phyloP scores from a whole-genome alignment of 2,113 vertebrate genomes.

The Artemisiospiza belli region DNA sequence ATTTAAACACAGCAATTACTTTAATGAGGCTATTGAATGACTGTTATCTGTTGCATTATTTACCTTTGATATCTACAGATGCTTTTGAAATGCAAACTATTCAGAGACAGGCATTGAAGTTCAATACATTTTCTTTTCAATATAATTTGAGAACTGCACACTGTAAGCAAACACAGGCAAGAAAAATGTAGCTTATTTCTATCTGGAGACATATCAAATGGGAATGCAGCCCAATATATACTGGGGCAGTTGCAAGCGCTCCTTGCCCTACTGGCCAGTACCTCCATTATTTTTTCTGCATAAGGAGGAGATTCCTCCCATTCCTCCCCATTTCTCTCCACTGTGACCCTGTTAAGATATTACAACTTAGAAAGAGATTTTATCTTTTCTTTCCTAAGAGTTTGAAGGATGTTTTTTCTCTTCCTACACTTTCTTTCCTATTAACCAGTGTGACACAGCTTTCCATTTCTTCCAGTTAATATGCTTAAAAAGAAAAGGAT shows the following conservation, averaged over 20 bases:
- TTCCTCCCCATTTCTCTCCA: neutral
- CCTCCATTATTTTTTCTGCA: neutral
- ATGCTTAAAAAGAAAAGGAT: neutral
- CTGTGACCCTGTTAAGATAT: neutral
- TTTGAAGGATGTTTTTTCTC: neutral
- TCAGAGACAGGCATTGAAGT: neutral
- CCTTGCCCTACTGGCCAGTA: neutral
- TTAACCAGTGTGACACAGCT: neutral
- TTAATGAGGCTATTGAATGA: neutral
- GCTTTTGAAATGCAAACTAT: neutral
- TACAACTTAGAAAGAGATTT: neutral
- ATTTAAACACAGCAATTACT: slow-evolving; percentile 8
- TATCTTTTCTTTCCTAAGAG: neutral
- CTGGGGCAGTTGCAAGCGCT: neutral
- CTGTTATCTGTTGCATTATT: neutral
- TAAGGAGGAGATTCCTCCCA: neutral
- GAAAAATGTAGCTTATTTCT: neutral
- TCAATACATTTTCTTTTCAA: neutral
- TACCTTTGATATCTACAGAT: neutral
- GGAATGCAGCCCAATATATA: neutral
- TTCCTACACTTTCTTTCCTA: neutral
- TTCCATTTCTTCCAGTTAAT: neutral
- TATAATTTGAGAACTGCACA: neutral
- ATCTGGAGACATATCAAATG: neutral
- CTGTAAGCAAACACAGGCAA: neutral